Evolutionary conservation across 2,113 vertebrate genomes (phyloP).

Genomic region (Balaenoptera acutorostrata): DNA sequence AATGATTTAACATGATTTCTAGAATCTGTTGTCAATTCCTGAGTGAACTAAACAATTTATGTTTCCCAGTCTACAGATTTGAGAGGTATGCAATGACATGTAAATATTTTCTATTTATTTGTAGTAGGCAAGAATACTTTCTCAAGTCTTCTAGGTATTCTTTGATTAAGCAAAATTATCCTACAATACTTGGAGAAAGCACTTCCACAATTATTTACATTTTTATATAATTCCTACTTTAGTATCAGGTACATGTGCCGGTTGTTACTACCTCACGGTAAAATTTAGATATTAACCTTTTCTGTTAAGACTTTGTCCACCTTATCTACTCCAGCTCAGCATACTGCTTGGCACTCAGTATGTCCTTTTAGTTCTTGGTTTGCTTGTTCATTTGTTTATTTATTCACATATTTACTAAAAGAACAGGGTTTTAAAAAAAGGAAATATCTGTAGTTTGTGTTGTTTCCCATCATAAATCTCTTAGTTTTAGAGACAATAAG

Average conservation of each 20-base stretch:
- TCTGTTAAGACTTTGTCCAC: not conserved
- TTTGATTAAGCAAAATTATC: not conserved
- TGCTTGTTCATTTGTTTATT: not conserved
- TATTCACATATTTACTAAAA: not conserved
- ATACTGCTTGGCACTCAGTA: not conserved
- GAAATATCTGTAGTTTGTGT: not conserved
- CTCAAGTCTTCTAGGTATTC: not conserved
- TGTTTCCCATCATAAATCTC: not conserved
- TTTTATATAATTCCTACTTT: not conserved
- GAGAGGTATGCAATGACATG: not conserved
- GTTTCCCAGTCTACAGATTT: not conserved
- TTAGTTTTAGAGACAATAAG: not conserved
- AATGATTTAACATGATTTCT: constrained; percentile 5
- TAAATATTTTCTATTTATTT: not conserved
- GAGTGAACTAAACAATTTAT: not conserved
- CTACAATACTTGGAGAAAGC: not conserved
- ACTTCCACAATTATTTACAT: not conserved
- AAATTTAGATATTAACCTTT: constrained; percentile 18
- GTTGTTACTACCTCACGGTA: not conserved
- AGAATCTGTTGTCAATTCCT: constrained; percentile 1
- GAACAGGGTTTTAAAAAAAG: not conserved
- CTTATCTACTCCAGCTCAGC: not conserved
- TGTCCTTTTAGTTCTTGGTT: not conserved
- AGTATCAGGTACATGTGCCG: not conserved
- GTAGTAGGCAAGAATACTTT: not conserved